Conservation (phyloP, 2,113 vertebrate genomes). For the Microcebus murinus region DNA sequence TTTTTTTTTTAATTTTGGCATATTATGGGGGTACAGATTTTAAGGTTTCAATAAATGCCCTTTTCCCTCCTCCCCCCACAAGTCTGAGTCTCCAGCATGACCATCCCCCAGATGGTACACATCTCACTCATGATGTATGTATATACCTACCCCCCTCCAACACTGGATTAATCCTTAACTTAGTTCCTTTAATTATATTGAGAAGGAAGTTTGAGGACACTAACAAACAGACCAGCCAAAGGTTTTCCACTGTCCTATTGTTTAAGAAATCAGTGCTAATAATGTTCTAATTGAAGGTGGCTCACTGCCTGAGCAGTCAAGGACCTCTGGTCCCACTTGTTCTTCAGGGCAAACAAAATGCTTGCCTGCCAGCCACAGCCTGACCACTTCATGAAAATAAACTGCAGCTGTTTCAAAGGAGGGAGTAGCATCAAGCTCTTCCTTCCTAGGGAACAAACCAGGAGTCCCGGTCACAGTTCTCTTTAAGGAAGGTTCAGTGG, state of each 20-base stretch:
- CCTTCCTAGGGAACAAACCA: background rate
- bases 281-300: background rate
- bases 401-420: background rate
- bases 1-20: too few species aligned
- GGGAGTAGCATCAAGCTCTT: background rate
- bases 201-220: constrained; percentile 32
- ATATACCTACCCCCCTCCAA: too few species aligned
- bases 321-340: background rate
- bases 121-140: too few species aligned
- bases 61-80: too few species aligned
- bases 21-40: too few species aligned
- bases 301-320: background rate
- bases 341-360: background rate
- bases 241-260: background rate
- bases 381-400: background rate
- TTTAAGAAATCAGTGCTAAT: constrained; percentile 4
- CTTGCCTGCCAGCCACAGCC: background rate
- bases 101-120: too few species aligned
- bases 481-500: background rate
- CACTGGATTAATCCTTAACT: background rate
- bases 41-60: too few species aligned
- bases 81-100: too few species aligned
- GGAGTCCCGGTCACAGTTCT: background rate
- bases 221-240: background rate
- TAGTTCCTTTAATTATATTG: background rate